Evolutionary conservation across 2,113 vertebrate species (phyloP).

Genomic region (Clupea harengus): DNA sequence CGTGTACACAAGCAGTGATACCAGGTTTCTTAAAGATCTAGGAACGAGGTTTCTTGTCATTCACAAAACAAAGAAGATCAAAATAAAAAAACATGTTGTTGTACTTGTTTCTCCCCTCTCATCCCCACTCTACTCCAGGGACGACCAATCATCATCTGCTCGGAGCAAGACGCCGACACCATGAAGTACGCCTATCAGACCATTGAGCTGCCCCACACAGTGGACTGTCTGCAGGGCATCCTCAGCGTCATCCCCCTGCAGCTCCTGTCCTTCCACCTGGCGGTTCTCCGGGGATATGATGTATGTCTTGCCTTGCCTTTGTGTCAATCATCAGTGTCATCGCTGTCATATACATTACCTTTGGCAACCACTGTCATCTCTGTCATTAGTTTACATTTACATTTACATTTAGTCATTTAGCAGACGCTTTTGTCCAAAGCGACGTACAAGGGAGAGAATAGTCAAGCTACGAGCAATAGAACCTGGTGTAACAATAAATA

Average conservation of each 20-base stretch:
- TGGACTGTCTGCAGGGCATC: constrained; percentile 94
- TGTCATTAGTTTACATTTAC: too few relatives aligned
- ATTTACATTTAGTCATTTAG: too few relatives aligned
- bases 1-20: neutral
- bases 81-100: neutral
- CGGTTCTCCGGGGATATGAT: constrained; percentile 91
- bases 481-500: too few relatives aligned
- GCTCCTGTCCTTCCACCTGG: constrained; percentile 93
- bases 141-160: constrained; percentile 89
- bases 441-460: too few relatives aligned
- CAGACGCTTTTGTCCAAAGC: too few relatives aligned
- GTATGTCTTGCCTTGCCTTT: constrained; percentile 67
- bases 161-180: constrained; percentile 83
- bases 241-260: constrained; percentile 92
- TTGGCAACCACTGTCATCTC: too few relatives aligned
- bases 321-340: neutral
- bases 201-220: constrained; percentile 87
- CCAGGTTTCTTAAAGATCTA: neutral
- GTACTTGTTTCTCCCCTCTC: neutral
- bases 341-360: neutral
- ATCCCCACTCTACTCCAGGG: constrained; percentile 69
- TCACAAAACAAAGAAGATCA: neutral
- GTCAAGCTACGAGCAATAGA: too few relatives aligned
- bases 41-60: neutral
- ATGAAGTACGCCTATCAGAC: constrained; percentile 84